Evolutionary conservation across 2,888 invertebrate species (phyloP), one percentile per base, ranked within the genome.

Genomic region (Zygaena filipendulae): DNA sequence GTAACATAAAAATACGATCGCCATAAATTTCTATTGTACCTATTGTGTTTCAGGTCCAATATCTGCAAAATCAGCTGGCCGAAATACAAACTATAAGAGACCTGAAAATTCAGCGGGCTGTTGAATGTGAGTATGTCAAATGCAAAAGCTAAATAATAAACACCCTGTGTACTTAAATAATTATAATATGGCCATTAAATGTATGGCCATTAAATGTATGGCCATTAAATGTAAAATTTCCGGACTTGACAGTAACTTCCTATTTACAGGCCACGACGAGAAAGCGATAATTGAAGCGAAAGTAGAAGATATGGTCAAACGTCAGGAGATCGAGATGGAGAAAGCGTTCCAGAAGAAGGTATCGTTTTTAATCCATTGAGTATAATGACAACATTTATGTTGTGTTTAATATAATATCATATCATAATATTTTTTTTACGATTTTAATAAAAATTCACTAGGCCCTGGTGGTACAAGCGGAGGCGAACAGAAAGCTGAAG

Each of bases 271-370:
- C 34, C 61, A 58, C 34, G 77, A 82, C 38, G 66, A 71, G 5
- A 69, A 75, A 45, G 59, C 53, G 0, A 51, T 81, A 2, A 75
- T 81, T 8, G 68, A 72, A 39, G 84, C 82, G 1, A 85, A 88
- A 59, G 75, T 95, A 5, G 84, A 88, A 16, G 83, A 87, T 37
- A 87, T 90, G 49, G 54, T 91, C 9, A 87, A 88, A 31, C 83
- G 83, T 23, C 89, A 92, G 48, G 84, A 82, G 40, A 69, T 87
- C 13, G 77, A 84, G 30, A 68, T 89, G 25, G 85, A 88, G 20
- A 56, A 84, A 16, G 87, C 90, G 35, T 92, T 87, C 59, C 84
- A 88, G 38, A 88, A 85, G 47, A 87, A 84, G 82, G 90, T 88
- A 16, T 7, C 11, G 3, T 3, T 11, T 10, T 11, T 2, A n/a